Evolutionary conservation across 1,140 invertebrate species (phyloP), one percentile per base, ranked within the genome.

Genomic region (Lanistes nyassanus): DNA sequence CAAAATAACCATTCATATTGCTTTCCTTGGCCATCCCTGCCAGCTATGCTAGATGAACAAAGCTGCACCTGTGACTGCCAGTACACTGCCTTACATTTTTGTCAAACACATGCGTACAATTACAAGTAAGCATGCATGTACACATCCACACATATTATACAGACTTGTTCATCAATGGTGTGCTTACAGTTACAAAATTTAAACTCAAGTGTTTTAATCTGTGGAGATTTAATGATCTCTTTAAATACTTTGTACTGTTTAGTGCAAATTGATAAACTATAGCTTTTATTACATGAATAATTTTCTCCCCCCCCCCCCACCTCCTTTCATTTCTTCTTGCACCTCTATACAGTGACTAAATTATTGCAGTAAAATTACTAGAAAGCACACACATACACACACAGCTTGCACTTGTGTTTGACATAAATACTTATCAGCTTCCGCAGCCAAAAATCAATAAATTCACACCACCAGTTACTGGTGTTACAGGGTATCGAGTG

Each of bases 71-170:
- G 36, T 21, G 29, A 67, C 34, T 16, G 29, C 23, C 4, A 23
- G 23, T n/a, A 13, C 65, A 67, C 65, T 5, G 23, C 21, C 66
- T 5, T 31, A 26, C 66, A 3, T 51, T 51, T 51, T 23, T 51
- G 39, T 26, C 42, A 47, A 36, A 51, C 66, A 51, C 66, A 68
- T 16, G 51, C 66, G 47, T 39, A 68, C 39, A 68, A 26, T 26
- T 42, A 53, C 66, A 53, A 42, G 51, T 29, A 39, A 36, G 34
- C 42, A 53, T 16, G 53, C 37, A 53, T 31, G 31, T 39, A 39
- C 64, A 66, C 34, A 39, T 39, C 39, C 64, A 39, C 64, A 66
- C 34, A 39, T 39, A 37, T 21, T 23, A 64, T 36, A 66, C 34
- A 39, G 36, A 66, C 64, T 39, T 23, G n/a, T 23, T 21, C 3